A percentile compares a stretch with the other conserved stretches of the same genome.
Conservation (phyloP, 2,888 invertebrate species). For the Mayetiola destructor region DNA sequence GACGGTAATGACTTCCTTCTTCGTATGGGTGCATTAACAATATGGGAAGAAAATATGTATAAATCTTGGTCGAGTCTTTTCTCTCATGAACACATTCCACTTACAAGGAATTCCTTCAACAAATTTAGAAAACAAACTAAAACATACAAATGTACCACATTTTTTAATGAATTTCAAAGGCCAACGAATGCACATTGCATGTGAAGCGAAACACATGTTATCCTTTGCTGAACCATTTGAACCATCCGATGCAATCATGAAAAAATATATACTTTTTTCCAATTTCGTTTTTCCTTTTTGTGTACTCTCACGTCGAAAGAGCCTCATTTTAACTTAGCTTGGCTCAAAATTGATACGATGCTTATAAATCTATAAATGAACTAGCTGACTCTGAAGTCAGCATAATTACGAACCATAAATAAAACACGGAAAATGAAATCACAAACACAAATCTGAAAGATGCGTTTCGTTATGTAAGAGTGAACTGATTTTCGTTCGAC, state of each 20-base stretch:
- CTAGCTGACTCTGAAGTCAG: background rate
- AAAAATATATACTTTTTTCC: no score
- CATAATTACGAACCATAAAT: conserved; percentile 3
- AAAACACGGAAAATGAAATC: background rate
- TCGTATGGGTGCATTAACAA: background rate
- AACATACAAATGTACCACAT: background rate
- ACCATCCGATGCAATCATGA: no score
- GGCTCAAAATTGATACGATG: no score
- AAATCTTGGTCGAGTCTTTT: background rate
- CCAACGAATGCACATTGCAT: conserved; percentile 2
- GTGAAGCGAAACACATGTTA: conserved; percentile 5
- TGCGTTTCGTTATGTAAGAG: background rate
- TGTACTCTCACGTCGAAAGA: no score
- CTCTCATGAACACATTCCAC: background rate
- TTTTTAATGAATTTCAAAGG: background rate
- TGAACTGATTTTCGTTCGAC: background rate
- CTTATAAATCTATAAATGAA: conserved; percentile 3
- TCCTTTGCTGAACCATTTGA: background rate
- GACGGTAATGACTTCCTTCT: background rate
- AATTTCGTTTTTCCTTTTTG: no score
- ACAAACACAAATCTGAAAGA: background rate
- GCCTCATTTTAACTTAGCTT: no score
- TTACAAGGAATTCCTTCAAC: background rate
- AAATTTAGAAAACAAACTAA: background rate
- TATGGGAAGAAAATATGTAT: background rate